Conservation (phyloP, 2,797 vertebrate species). For the Muscicapa comitata region DNA sequence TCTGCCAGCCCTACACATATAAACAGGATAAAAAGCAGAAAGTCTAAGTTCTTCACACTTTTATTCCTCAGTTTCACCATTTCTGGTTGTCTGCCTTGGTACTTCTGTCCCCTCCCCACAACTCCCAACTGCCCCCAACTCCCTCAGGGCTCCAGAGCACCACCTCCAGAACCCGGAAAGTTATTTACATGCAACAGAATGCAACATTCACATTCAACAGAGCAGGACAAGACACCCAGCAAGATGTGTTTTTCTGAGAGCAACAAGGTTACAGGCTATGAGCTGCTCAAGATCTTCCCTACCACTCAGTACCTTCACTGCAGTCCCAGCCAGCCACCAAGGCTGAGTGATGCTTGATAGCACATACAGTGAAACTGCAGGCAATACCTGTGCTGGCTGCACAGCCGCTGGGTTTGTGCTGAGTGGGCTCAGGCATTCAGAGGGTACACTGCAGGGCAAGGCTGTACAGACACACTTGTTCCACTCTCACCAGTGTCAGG, state of each 20-base stretch:
- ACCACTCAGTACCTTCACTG: neutral
- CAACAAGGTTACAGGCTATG: neutral
- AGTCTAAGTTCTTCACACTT: neutral
- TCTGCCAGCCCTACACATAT: neutral
- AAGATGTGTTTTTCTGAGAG: neutral
- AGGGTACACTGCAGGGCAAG: neutral
- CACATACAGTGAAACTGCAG: neutral
- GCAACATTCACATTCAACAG: neutral
- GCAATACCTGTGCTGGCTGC: neutral
- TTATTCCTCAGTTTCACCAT: neutral
- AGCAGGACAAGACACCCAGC: neutral
- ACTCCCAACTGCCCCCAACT: fast-evolving
- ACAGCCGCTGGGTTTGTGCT: neutral
- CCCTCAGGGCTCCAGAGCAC: neutral
- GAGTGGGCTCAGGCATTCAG: neutral
- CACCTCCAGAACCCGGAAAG: neutral
- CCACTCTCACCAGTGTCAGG: neutral
- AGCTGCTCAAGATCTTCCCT: neutral
- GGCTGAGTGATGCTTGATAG: neutral
- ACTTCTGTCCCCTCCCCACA: neutral
- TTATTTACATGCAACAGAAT: neutral
- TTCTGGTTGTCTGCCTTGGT: neutral
- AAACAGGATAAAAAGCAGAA: neutral
- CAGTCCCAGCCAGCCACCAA: neutral
- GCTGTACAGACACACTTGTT: neutral